Base-by-base conservation (phyloP, 2,113 vertebrate species). In the Pachycephala philippinensis region DNA sequence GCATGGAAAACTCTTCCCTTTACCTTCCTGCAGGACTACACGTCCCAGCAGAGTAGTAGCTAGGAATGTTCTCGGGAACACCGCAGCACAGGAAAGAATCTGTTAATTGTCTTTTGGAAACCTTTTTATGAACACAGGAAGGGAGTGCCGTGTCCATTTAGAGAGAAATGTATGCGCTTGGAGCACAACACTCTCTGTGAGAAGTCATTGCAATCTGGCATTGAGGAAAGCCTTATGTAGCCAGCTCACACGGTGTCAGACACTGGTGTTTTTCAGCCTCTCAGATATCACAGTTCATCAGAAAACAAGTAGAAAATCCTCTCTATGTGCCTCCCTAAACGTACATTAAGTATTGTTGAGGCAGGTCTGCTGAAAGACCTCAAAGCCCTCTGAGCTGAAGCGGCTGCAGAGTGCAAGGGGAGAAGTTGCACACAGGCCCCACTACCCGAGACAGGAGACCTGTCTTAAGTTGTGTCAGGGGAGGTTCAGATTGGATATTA, bases 41-140 rank as follows among this genome's bases (percentile, higher is more conserved):
- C 0, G 1, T 94, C 65, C 83, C 83, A 74, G 54, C 60, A 84
- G 63, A 47, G 27, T 18, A 86, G 84, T 74, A 81, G 33, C 56
- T 71, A 54, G 52, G 64, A 95, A 86, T 23, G 28, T 93, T 86
- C 86, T 95, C 0, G 0, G 83, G 79, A 93, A 87, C 52, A 52
- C 35, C 44, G 70, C 52, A 92, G 52, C 69, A 95, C 90, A 84
- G 94, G 91, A 97, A 97, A 97, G 72, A 93, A 92, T 96, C 86
- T 78, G 83, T 81, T 95, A 92, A 95, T 95, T 95, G 94, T 93
- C 86, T 74, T 95, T 84, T 92, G 86, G 94, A 95, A 96, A 72
- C 11, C 42, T 70, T 97, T 93, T 90, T 90, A 45, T 10, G 3
- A 92, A 92, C 89, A 89, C 95, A 95, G 95, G 96, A 97, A 97